Evolutionary conservation across 2,888 invertebrate species (phyloP).

Genomic region (Glyphotaelius pellucidus): DNA sequence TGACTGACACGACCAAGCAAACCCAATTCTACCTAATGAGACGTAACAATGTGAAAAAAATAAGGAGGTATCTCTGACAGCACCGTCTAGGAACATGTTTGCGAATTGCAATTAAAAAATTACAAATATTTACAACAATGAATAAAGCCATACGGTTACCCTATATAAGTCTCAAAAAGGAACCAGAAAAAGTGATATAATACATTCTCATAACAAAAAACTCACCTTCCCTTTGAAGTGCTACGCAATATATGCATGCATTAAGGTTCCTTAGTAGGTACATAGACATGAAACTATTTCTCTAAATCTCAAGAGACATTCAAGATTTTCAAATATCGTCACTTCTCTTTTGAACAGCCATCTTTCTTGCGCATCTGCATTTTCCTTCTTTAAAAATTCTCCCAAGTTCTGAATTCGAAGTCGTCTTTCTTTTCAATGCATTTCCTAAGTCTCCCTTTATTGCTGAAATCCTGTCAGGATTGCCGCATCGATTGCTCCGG

Average conservation of each 20-base stretch:
- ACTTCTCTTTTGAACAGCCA: not conserved
- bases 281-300: not conserved
- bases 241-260: not conserved
- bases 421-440: not conserved
- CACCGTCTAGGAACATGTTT: no score
- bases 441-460: not conserved
- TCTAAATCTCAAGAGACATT: not conserved
- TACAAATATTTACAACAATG: no score
- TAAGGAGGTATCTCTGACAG: no score
- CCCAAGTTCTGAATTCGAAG: not conserved
- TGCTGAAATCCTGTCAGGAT: not conserved
- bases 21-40: no score
- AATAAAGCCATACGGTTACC: no score
- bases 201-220: not conserved
- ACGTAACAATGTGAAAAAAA: no score
- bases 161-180: no score
- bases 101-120: no score
- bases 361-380: not conserved
- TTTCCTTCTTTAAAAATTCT: not conserved
- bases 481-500: not conserved
- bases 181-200: no score
- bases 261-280: not conserved
- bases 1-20: no score
- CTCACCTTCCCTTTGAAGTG: not conserved
- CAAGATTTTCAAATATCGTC: not conserved